These are phyloP conservation scores for Glyptemys insculpta DNA, from an alignment of 2,797 vertebrate species.

Conservation along the genomic window DNA sequence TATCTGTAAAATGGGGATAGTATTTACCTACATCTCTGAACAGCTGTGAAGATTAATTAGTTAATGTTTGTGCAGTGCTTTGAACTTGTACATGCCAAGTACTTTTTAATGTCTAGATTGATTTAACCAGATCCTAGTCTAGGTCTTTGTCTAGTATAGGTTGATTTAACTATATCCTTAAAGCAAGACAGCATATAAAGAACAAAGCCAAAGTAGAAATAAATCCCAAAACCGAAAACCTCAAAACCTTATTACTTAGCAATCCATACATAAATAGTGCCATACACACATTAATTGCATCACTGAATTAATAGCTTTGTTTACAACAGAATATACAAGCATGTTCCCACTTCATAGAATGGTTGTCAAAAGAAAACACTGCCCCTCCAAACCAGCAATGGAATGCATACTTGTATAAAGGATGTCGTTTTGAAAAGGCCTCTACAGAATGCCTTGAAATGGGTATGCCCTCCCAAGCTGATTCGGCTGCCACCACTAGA, in stretches of 20 bases:
- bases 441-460: background rate
- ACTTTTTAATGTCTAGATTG: background rate
- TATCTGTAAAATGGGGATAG: slow-evolving; percentile 1
- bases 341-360: background rate
- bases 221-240: background rate
- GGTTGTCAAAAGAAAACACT: background rate
- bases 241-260: background rate
- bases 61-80: background rate
- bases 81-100: background rate
- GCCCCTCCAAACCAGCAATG: accelerated
- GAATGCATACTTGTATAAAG: background rate
- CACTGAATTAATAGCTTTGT: slow-evolving; percentile 47
- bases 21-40: background rate
- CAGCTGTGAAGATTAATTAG: background rate
- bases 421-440: background rate
- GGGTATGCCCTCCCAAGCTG: background rate
- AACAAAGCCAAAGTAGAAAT: background rate
- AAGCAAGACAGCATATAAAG: background rate
- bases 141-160: background rate
- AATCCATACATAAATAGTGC: background rate
- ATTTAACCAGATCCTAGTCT: background rate
- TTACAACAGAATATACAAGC: slow-evolving; percentile 39
- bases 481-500: slow-evolving; percentile 21
- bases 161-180: background rate
- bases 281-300: background rate